Percentiles rank a stretch among this genome's conserved stretches.
phyloP scores from a whole-genome alignment of 2,797 vertebrate genomes.

The Diplodus sargus region DNA sequence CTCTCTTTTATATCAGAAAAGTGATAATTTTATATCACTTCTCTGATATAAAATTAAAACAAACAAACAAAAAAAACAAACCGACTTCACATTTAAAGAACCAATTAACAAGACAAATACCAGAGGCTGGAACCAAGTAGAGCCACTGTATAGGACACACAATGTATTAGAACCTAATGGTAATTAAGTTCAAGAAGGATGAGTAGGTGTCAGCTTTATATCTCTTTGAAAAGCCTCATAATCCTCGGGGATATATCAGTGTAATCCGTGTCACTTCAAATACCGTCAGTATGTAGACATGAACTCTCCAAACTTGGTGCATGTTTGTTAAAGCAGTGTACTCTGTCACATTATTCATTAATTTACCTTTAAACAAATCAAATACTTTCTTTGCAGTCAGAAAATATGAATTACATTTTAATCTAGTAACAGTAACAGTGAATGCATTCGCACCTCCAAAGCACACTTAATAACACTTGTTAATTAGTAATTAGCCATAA shows the following conservation, averaged over 20 bases:
- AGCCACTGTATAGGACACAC: neutral
- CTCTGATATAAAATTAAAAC: neutral
- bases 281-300: slow-evolving; percentile 1
- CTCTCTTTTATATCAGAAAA: too few relatives aligned
- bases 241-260: neutral
- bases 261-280: slow-evolving; percentile 15
- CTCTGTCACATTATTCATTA: neutral
- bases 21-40: too few relatives aligned
- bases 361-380: neutral
- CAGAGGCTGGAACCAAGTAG: neutral
- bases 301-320: neutral
- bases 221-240: neutral
- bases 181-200: neutral
- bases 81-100: neutral
- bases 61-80: neutral
- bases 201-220: neutral
- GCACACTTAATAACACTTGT: neutral
- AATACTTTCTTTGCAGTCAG: neutral
- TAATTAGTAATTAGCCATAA: slow-evolving; percentile 9
- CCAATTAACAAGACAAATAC: neutral
- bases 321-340: neutral
- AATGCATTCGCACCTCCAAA: neutral
- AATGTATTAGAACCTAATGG: neutral
- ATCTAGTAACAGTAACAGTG: neutral
- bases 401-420: neutral